Evolutionary conservation across 2,797 vertebrate species (phyloP).

Genomic region (Gorsachius magnificus): DNA sequence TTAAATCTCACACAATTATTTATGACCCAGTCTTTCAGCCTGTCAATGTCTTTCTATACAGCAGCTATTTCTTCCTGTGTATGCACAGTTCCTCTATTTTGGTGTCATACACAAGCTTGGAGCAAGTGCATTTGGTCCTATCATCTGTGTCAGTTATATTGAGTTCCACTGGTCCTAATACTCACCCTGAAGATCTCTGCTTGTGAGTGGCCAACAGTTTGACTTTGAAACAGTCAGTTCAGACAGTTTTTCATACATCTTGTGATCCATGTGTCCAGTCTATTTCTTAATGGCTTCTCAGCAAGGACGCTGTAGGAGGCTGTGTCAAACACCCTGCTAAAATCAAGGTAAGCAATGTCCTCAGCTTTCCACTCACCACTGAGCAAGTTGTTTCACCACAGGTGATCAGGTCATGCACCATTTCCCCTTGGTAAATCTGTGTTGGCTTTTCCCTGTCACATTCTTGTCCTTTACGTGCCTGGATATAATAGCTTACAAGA

Average conservation of each 20-base stretch:
- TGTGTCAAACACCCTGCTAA: neutral
- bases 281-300: neutral
- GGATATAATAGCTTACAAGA: neutral
- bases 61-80: neutral
- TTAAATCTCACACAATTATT: accelerated
- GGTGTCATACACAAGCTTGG: neutral
- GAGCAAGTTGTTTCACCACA: neutral
- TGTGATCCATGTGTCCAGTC: neutral
- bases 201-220: neutral
- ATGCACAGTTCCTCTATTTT: neutral
- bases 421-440: neutral
- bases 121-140: neutral
- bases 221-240: neutral
- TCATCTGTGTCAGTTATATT: neutral
- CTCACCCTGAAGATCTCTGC: neutral
- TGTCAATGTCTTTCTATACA: neutral
- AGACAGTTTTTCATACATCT: neutral
- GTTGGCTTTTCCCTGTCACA: neutral
- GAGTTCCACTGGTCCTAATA: neutral
- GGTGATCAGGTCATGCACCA: neutral
- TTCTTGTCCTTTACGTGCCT: neutral
- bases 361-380: neutral
- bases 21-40: neutral
- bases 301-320: neutral
- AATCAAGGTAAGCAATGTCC: neutral